These are phyloP conservation scores for Saccostrea echinata DNA, from an alignment of 1,140 invertebrate species.

Conservation along the genomic window DNA sequence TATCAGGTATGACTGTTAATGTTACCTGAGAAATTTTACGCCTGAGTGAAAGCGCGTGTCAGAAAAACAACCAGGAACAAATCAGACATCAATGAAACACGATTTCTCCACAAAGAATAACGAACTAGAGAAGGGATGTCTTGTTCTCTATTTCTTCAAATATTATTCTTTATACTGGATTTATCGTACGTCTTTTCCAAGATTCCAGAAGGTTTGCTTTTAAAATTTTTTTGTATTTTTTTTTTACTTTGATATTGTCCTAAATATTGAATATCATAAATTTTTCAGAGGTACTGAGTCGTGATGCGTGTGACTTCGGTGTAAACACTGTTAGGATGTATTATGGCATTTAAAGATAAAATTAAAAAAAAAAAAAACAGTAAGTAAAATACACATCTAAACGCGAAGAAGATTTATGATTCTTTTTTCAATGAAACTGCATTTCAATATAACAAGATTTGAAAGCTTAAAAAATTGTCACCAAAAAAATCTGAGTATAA, in stretches of 20 bases:
- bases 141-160: neutral
- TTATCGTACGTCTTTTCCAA: neutral
- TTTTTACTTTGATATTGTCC: neutral
- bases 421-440: no score
- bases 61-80: neutral
- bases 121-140: neutral
- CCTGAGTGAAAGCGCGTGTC: neutral
- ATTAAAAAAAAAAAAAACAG: no score
- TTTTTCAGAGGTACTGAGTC: neutral
- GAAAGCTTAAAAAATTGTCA: no score
- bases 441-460: no score
- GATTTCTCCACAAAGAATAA: neutral
- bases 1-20: neutral
- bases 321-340: no score
- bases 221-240: neutral
- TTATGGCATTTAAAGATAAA: no score
- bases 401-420: no score
- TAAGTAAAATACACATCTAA: no score
- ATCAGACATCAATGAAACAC: neutral
- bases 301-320: neutral
- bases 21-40: slow-evolving; percentile 17
- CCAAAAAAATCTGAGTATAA: no score
- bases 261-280: neutral
- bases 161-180: neutral
- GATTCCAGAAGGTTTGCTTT: neutral